Evolutionary conservation across 2,113 vertebrate species (phyloP).

Genomic region (Takifugu bimaculatus): DNA sequence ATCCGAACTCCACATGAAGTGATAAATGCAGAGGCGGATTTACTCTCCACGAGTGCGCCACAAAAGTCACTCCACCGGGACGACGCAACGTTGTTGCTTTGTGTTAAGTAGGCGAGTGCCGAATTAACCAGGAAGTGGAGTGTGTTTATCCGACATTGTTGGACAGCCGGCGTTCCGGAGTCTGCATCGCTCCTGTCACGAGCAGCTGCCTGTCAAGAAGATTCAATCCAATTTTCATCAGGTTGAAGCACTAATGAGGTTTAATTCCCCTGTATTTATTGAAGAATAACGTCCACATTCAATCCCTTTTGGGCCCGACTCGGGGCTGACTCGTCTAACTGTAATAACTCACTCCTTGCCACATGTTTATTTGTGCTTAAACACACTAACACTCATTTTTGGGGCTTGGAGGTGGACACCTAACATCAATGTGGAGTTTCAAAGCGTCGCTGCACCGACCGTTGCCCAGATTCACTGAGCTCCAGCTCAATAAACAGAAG

Average conservation of each 20-base stretch:
- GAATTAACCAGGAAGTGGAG: slow-evolving; percentile 1
- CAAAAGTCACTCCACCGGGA: neutral
- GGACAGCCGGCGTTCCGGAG: neutral
- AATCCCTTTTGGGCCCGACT: too few species aligned
- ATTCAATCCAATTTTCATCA: neutral
- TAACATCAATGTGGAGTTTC: neutral
- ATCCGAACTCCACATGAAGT: slow-evolving; percentile 5
- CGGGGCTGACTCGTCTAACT: too few species aligned
- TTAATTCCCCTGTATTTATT: neutral
- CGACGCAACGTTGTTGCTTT: too few species aligned
- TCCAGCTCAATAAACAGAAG: neutral
- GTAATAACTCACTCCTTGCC: neutral
- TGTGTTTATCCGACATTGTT: slow-evolving; percentile 10
- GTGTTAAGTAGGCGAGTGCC: neutral
- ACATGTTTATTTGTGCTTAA: neutral
- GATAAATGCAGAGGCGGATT: slow-evolving; percentile 18
- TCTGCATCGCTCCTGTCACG: neutral
- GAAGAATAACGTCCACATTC: too few species aligned
- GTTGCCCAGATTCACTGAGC: neutral
- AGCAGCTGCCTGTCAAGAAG: neutral
- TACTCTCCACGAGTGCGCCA: neutral
- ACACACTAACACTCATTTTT: neutral
- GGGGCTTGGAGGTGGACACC: neutral
- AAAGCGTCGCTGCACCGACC: too few species aligned
- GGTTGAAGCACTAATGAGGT: neutral